Base-by-base conservation (phyloP, 2,888 invertebrate species). In the Cinara cedri region DNA sequence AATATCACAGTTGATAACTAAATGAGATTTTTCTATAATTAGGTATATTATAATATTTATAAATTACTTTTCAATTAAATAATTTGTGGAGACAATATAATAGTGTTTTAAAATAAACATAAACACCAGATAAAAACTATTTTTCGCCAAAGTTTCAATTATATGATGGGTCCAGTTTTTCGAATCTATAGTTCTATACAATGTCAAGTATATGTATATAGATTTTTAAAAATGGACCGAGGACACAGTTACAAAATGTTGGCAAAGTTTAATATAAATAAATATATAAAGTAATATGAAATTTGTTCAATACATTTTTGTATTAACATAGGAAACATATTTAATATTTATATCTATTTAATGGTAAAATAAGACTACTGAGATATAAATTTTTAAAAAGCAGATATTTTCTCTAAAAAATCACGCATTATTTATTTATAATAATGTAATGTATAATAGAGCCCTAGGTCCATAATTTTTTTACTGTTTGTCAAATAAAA, bases 161-260 rank as follows among this genome's bases (percentile, higher is more conserved):
- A 72, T 60, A 72, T 49, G 1, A 60, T 16, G 14, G 46, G 57
- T 72, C 16, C 57, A 72, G n/a, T 46, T 42, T 11, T 26, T 49
- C 13, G 14, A 3, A 65, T 8, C 1, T n/a, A n/a, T n/a, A n/a
- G n/a, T 54, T 49, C 1, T 21, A 42, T 24, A 44, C 8, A 21
- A 11, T n/a, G 10, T 24, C 6, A 26, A 21, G 49, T 72, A 72
- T 72, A 62, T 49, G 19, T n/a, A n/a, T 63, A 21, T 10, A 63
- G 1, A 1, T 14, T 51, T 65, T 54, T 75, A 44, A 65, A 65
- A 34, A 54, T 54, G 44, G 19, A 75, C 65, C 54, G 54, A 54
- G 63, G 13, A 19, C n/a, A 42, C 13, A 21, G 16, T 63, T 74
- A 0, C 24, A 24, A n/a, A 13, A 24, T 42, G 24, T 42, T 54